Evolutionary conservation across 1,140 invertebrate genomes (phyloP), one percentile per base, ranked within the genome.

Genomic region (Lepidurus apus): DNA sequence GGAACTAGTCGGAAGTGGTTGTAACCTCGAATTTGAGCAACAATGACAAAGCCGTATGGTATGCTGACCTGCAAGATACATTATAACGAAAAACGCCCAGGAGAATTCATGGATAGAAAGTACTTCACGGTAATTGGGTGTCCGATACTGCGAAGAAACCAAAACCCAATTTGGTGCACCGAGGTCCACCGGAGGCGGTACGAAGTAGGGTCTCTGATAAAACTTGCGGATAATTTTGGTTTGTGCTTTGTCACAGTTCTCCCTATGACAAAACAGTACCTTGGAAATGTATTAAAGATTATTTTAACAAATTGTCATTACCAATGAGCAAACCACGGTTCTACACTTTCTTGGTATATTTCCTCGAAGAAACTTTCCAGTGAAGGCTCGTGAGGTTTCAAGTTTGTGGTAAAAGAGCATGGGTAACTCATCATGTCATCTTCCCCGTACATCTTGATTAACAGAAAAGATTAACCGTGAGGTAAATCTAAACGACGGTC

Each of bases 241-340:
- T 34, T 74, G 74, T 21, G 65, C 26, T 11, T 74, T 42, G 21
- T 74, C 73, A 17, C 78, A 79, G 43, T 79, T 79, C 75, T 79
- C 78, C 78, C 78, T 79, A 9, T 43, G 45, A 76, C 42, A 7
- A 17, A 26, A 34, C 1, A 7, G 3, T 73, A 34, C 42, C 53
- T 11, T 42, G 73, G 26, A 10, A 17, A 47, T 7, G 17, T 73
- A 34, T 73, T 78, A 8, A 2, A 42, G 43, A 73, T 73, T 17
- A 17, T 8, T n/a, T 78, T 47, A 1, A 65, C 10, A 24, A 13
- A n/a, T 42, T 7, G 24, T 21, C 45, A 1, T 74, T 74, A 79
- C 78, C 78, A 79, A 7, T 79, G 78, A 75, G 78, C 78, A 45
- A 79, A 79, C 73, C 73, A 79, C 1, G 78, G 78, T 34, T 74